A percentile compares a stretch with the other conserved stretches of the same genome.
phyloP scores from a whole-genome alignment of 2,797 vertebrate species.

The Meda fulgida region DNA sequence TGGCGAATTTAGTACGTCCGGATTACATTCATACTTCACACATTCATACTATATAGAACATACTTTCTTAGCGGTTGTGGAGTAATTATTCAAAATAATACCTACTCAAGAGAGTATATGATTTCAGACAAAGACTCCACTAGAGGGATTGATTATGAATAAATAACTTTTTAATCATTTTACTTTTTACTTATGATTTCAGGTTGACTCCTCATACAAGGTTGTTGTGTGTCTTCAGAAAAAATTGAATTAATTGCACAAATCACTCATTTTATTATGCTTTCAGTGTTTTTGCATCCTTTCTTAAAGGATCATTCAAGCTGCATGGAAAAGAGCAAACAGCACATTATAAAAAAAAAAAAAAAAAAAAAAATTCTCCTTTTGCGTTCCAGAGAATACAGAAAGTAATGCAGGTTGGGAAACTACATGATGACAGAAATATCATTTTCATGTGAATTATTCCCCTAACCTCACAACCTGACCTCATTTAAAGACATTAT shows the following conservation, averaged over 20 bases:
- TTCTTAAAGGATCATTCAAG: not conserved
- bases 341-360: not conserved
- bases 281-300: not conserved
- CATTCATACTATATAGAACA: too few species aligned
- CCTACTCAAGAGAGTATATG: too few species aligned
- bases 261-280: not conserved
- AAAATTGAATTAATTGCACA: not conserved
- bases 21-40: too few species aligned
- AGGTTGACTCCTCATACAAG: not conserved
- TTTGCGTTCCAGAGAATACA: not conserved
- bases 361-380: not conserved
- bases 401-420: not conserved
- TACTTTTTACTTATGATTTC: not conserved
- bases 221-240: too few species aligned
- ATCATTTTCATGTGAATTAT: not conserved
- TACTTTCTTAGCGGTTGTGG: too few species aligned
- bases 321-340: not conserved
- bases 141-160: not conserved
- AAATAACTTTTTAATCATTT: not conserved
- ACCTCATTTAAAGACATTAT: constrained; percentile 40
- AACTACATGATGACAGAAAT: not conserved
- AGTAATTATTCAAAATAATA: too few species aligned
- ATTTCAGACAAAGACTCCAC: not conserved
- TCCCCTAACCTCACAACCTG: constrained; percentile 25
- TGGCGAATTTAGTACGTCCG: too few species aligned